Base-by-base conservation (phyloP, 2,888 invertebrate species). In the Helleia helle region DNA sequence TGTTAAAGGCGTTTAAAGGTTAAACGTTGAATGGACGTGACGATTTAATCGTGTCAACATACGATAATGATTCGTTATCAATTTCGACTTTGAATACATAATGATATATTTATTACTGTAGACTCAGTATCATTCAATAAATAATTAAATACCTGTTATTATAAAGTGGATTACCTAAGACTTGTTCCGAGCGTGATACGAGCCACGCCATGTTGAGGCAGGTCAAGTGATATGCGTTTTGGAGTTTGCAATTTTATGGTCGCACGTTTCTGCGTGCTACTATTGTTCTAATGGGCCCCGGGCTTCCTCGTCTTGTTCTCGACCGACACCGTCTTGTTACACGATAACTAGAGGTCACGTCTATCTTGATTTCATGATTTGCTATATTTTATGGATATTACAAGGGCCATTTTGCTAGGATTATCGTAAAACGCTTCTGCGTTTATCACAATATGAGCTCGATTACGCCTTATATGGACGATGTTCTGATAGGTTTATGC, bases 271-370 rank as follows among this genome's bases (percentile, higher is more conserved):
- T 72, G 71, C 65, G 58, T 63, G 67, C 73, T 71, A 71, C 76
- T 70, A 79, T 80, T 80, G 76, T 80, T 77, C 69, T 74, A 71
- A 74, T 75, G 59, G 76, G 61, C 66, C 61, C 59, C 59, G 57
- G 62, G 51, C 56, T 49, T 60, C 59, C 49, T 62, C 59, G 58
- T 62, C 55, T n/a, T n/a, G n/a, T n/a, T 56, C 59, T 62, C 59
- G 13, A 38, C 5, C 13, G 31, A 28, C 15, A 17, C 27, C 37
- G 15, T 38, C 13, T 29, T 18, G 22, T 53, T 60, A 65, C 63
- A 62, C 52, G 54, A 56, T 54, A 58, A 52, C 63, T 66, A 62
- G 60, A 63, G 73, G 71, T 76, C 72, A 75, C 59, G 59, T 65
- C 70, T 62, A 66, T 71, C 70, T 66, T 66, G 65, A 71, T 74